Percentiles rank a stretch among this genome's conserved stretches.
Evolutionary conservation across 2,113 vertebrate genomes (phyloP).

Genomic region (Osmerus eperlanus): DNA sequence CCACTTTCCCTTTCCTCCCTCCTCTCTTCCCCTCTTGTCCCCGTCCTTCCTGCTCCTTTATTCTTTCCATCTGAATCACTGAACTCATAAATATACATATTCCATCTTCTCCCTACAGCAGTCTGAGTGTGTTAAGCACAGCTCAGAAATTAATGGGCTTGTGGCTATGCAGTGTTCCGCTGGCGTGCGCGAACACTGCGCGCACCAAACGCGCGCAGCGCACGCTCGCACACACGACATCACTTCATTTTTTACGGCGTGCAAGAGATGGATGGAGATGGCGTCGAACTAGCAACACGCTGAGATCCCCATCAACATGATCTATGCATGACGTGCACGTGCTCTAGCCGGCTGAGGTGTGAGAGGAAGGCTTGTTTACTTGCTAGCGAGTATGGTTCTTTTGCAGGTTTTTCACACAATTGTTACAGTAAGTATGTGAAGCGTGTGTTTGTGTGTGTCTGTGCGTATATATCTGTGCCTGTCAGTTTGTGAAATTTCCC

Average conservation of each 20-base stretch:
- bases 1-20: slow-evolving; percentile 13
- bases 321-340: background rate
- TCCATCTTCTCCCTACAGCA: slow-evolving; percentile 21
- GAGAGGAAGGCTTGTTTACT: slow-evolving; percentile 9
- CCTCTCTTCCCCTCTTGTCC: background rate
- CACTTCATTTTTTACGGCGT: background rate
- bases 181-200: background rate
- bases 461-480: background rate
- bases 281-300: background rate
- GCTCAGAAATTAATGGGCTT: slow-evolving; percentile 53
- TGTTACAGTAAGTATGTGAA: background rate
- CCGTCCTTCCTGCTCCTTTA: background rate
- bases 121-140: slow-evolving; percentile 40
- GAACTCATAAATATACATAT: slow-evolving; percentile 54
- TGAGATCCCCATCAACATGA: background rate
- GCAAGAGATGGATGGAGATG: background rate
- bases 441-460: background rate
- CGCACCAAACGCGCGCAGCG: background rate
- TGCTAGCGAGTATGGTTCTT: background rate
- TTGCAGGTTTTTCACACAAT: too few species aligned
- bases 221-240: background rate
- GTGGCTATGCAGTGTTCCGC: slow-evolving; percentile 29
- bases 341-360: background rate
- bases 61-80: background rate
- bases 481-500: too few species aligned